These are phyloP conservation scores for Pogoniulus pusillus DNA, from an alignment of 2,797 vertebrate species.

Conservation along the genomic window DNA sequence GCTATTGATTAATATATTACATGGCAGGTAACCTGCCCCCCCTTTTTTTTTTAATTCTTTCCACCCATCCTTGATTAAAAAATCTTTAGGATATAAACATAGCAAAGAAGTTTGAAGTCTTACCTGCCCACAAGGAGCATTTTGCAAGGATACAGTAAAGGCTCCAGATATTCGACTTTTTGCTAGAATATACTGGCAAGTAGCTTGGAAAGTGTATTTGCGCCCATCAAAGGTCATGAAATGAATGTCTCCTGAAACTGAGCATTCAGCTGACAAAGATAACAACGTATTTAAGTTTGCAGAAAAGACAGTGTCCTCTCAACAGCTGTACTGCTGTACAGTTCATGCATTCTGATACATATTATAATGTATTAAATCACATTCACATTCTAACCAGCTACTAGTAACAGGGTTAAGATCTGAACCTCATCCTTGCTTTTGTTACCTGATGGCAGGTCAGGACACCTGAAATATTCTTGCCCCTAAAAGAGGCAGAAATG, in stretches of 20 bases:
- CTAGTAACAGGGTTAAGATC: rapidly evolving
- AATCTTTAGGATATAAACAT: background rate
- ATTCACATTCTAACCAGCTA: background rate
- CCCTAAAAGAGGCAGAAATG: background rate
- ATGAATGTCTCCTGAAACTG: constrained; percentile 91
- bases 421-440: background rate
- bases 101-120: constrained; percentile 34
- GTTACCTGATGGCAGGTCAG: background rate
- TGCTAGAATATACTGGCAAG: constrained; percentile 92
- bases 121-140: constrained; percentile 90
- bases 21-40: background rate
- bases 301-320: background rate
- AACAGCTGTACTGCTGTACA: background rate
- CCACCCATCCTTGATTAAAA: rapidly evolving
- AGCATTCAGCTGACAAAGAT: constrained; percentile 86
- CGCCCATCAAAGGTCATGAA: constrained; percentile 93
- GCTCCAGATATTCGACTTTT: constrained; percentile 87
- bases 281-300: rapidly evolving
- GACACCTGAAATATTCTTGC: background rate
- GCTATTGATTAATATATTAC: background rate
- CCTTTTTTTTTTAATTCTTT: background rate
- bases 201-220: constrained; percentile 88
- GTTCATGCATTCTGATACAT: background rate
- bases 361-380: background rate
- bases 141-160: constrained; percentile 91